Evolutionary conservation across 1,140 invertebrate species (phyloP).

Genomic region (Andrena cerasifolii): DNA sequence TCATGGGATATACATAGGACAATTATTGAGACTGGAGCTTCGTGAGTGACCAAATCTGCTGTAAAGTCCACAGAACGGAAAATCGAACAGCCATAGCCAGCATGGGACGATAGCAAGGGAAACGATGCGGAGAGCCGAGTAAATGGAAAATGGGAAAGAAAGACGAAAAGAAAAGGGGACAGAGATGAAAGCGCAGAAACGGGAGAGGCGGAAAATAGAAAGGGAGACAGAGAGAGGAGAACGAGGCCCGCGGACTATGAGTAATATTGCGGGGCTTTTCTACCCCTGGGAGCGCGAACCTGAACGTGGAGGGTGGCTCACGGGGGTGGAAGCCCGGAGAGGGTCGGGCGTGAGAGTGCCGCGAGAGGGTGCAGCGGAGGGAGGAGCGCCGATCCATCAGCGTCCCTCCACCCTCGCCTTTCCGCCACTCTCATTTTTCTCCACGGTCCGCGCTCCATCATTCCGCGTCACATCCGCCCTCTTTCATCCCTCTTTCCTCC

Average conservation of each 20-base stretch:
- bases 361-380: conserved; percentile 71
- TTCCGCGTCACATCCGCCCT: conserved; percentile 83
- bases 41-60: not conserved
- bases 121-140: not conserved
- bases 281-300: conserved; percentile 74
- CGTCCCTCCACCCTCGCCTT: conserved; percentile 82
- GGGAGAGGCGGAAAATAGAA: conserved; percentile 9
- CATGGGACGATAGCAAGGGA: not conserved
- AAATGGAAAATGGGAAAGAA: conserved; percentile 33
- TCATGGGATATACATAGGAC: too few relatives aligned
- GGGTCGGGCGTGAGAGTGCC: conserved; percentile 54
- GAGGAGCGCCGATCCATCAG: conserved; percentile 82
- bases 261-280: conserved; percentile 82
- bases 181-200: not conserved
- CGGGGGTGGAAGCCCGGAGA: conserved; percentile 57
- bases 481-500: conserved; percentile 79
- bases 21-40: too few relatives aligned
- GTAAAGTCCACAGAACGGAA: not conserved
- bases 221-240: conserved; percentile 42
- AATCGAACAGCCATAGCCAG: not conserved
- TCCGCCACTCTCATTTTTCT: conserved; percentile 83
- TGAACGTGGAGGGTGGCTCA: conserved; percentile 67
- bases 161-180: conserved; percentile 24
- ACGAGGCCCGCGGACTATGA: conserved; percentile 77
- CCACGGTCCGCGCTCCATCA: conserved; percentile 82